Evolutionary conservation across 2,797 vertebrate genomes (phyloP).

Genomic region (Dendrocincla fuliginosa): DNA sequence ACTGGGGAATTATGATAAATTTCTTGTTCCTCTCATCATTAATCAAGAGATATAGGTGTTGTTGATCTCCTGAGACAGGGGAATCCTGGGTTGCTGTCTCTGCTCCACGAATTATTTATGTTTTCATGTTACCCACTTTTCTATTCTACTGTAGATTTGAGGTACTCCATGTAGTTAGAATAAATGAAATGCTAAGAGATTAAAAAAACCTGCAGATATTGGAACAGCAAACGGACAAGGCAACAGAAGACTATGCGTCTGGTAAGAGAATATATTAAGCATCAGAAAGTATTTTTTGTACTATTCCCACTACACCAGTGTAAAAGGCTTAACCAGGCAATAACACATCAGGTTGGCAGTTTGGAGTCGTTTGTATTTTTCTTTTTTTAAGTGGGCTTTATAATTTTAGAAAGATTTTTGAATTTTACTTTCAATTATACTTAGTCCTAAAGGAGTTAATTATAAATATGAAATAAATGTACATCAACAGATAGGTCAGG

Average conservation of each 20-base stretch:
- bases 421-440: not conserved
- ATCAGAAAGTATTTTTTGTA: not conserved
- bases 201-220: not conserved
- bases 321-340: not conserved
- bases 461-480: not conserved
- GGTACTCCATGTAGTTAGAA: not conserved
- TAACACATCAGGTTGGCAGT: not conserved
- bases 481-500: not conserved
- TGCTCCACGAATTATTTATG: not conserved
- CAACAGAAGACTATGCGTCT: not conserved
- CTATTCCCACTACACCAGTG: not conserved
- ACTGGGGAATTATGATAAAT: slow-evolving; percentile 33
- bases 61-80: slow-evolving; percentile 10
- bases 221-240: not conserved
- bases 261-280: not conserved
- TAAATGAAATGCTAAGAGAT: not conserved
- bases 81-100: not conserved
- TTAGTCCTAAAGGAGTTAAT: not conserved
- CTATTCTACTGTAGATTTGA: not conserved
- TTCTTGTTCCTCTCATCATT: slow-evolving; percentile 7
- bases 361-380: not conserved
- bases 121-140: not conserved
- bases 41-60: slow-evolving; percentile 30
- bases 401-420: not conserved
- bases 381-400: not conserved